Evolutionary conservation across 2,113 vertebrate genomes (phyloP).

Genomic region (Anarrhichthys ocellatus): DNA sequence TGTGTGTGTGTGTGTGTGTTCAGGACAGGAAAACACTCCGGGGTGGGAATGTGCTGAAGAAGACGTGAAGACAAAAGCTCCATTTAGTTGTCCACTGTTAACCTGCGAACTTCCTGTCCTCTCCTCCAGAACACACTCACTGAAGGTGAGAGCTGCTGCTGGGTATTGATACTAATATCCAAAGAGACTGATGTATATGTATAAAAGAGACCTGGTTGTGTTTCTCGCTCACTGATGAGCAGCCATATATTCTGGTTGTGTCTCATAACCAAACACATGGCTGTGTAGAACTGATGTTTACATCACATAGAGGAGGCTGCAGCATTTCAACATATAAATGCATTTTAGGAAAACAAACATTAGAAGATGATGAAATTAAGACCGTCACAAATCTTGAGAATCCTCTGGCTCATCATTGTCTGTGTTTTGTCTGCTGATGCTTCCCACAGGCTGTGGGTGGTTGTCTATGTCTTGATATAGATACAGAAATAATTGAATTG

Average conservation of each 20-base stretch:
- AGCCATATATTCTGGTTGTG: background rate
- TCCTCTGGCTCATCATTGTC: background rate
- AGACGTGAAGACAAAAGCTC: conserved; percentile 22
- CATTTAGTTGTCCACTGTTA: conserved; percentile 37
- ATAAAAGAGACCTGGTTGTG: background rate
- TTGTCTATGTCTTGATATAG: background rate
- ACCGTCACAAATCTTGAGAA: background rate
- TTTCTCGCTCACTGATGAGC: background rate
- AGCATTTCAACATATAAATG: background rate
- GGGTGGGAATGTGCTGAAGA: conserved; percentile 58
- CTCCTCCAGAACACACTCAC: background rate
- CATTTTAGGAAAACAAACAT: background rate
- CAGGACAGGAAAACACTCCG: conserved; percentile 53
- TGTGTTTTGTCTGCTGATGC: background rate
- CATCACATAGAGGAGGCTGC: background rate
- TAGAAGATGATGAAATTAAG: conserved; percentile 3
- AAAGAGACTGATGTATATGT: background rate
- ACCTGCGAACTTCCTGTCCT: conserved; percentile 46
- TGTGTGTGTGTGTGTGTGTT: background rate
- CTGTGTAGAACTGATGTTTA: background rate
- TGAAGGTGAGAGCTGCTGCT: conserved; percentile 39
- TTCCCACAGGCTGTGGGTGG: background rate
- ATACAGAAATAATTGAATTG: background rate
- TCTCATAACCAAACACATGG: background rate
- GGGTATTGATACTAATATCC: background rate